A percentile compares a stretch with the other conserved stretches of the same genome.
Evolutionary conservation across 2,797 vertebrate genomes (phyloP).

Genomic region (Clarias laeviceps): DNA sequence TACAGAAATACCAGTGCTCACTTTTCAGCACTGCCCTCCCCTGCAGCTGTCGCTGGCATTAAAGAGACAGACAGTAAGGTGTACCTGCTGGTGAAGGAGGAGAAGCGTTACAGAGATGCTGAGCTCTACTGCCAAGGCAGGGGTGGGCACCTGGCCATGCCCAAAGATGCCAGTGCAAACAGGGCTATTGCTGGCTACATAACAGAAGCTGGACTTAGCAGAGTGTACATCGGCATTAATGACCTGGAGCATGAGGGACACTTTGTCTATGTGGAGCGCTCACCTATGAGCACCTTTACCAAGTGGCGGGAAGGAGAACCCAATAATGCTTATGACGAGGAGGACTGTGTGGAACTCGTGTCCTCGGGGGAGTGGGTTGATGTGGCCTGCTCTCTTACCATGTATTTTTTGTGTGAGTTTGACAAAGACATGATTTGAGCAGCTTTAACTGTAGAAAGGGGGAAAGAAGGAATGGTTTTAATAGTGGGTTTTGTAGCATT

Average conservation of each 20-base stretch:
- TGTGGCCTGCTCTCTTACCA: constrained; percentile 89
- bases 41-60: constrained; percentile 97
- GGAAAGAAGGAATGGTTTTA: background rate
- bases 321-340: constrained; percentile 92
- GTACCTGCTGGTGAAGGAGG: constrained; percentile 97
- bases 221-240: constrained; percentile 93
- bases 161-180: constrained; percentile 90
- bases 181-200: constrained; percentile 86
- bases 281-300: constrained; percentile 93
- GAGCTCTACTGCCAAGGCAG: constrained; percentile 88
- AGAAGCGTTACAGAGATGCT: constrained; percentile 88
- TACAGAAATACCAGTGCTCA: constrained; percentile 92
- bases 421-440: constrained; percentile 84
- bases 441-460: background rate
- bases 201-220: constrained; percentile 84
- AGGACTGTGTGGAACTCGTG: constrained; percentile 96
- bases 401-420: constrained; percentile 98
- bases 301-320: constrained; percentile 93
- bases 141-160: constrained; percentile 94
- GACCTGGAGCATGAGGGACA: constrained; percentile 90
- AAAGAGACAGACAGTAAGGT: constrained; percentile 94
- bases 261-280: constrained; percentile 88
- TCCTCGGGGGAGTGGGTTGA: constrained; percentile 95
- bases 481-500: background rate
- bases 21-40: constrained; percentile 97